Percentiles rank a stretch among this genome's conserved stretches.
These are phyloP conservation scores for Goniozus legneri DNA, from an alignment of 1,140 invertebrate species.

Conservation along the genomic window DNA sequence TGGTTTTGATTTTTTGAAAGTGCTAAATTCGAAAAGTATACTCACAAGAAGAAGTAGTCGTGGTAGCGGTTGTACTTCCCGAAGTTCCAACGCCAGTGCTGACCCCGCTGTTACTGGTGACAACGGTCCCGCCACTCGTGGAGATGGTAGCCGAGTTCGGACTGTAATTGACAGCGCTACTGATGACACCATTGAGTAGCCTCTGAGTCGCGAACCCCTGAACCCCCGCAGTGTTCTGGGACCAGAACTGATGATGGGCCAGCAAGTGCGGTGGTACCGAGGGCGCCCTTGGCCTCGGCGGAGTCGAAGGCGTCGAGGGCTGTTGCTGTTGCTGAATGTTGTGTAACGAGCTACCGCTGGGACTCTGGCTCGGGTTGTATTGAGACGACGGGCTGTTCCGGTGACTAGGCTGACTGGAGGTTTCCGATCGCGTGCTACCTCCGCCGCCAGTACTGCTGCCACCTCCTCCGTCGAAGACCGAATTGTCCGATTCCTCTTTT, in stretches of 20 bases:
- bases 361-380: slow-evolving; percentile 42
- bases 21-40: slow-evolving; percentile 2
- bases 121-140: slow-evolving; percentile 22
- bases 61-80: slow-evolving; percentile 14
- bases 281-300: slow-evolving; percentile 42
- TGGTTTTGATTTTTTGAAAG: neutral
- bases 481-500: slow-evolving; percentile 54
- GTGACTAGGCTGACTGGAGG: slow-evolving; percentile 38
- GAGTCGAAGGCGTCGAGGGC: slow-evolving; percentile 48
- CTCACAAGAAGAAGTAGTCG: slow-evolving; percentile 32
- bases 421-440: slow-evolving; percentile 28
- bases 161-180: slow-evolving; percentile 49
- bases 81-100: slow-evolving; percentile 21
- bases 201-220: slow-evolving; percentile 56
- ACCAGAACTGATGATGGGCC: slow-evolving; percentile 52
- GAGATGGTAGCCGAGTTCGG: slow-evolving; percentile 37
- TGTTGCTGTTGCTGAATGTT: slow-evolving; percentile 20
- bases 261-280: slow-evolving; percentile 52
- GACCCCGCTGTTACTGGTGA: slow-evolving; percentile 27
- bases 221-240: slow-evolving; percentile 48
- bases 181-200: slow-evolving; percentile 51
- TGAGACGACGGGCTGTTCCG: slow-evolving; percentile 50
- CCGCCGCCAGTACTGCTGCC: slow-evolving; percentile 18
- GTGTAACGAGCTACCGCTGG: slow-evolving; percentile 37
- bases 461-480: slow-evolving; percentile 57